phyloP scores from a whole-genome alignment of 1,140 invertebrate genomes.

The Drosophila cardini region DNA sequence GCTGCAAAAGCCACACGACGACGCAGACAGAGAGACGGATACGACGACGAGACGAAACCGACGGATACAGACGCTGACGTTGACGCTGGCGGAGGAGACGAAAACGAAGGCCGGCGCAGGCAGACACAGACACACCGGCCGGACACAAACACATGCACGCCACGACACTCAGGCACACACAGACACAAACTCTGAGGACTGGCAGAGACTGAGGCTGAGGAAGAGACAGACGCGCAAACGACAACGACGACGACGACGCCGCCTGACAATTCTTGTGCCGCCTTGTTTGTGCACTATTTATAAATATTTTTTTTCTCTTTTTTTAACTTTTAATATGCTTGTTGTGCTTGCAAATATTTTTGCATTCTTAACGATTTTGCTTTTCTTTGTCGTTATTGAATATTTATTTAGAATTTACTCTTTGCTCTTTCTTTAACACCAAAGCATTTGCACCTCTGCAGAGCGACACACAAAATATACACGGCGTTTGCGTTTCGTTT shows the following conservation, averaged over 20 bases:
- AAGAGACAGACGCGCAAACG: conserved; percentile 21
- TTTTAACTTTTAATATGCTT: conserved; percentile 38
- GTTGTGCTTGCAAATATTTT: conserved; percentile 51
- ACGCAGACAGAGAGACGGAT: conserved; percentile 26
- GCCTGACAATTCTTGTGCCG: conserved; percentile 69
- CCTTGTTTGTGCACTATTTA: conserved; percentile 78
- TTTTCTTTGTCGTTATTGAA: conserved; percentile 64
- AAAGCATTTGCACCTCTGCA: conserved; percentile 23
- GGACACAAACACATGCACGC: conserved; percentile 20
- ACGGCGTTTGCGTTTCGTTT: conserved; percentile 45
- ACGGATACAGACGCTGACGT: conserved; percentile 15
- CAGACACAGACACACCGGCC: conserved; percentile 35
- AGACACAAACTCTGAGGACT: conserved; percentile 6
- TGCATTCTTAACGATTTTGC: conserved; percentile 54
- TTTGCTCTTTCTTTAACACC: conserved; percentile 38
- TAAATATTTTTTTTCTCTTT: conserved; percentile 56
- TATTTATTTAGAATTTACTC: conserved; percentile 61
- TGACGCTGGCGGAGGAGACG: conserved; percentile 8
- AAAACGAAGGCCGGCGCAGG: conserved; percentile 56
- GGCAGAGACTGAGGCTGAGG: conserved; percentile 1
- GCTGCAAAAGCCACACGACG: conserved; percentile 26
- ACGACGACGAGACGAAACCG: conserved; percentile 21
- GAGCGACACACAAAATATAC: conserved; percentile 14
- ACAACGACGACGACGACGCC: conserved; percentile 43
- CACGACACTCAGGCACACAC: conserved; percentile 3